phyloP scores from a whole-genome alignment of 2,888 invertebrate species.

The Cylloceria caligata region DNA sequence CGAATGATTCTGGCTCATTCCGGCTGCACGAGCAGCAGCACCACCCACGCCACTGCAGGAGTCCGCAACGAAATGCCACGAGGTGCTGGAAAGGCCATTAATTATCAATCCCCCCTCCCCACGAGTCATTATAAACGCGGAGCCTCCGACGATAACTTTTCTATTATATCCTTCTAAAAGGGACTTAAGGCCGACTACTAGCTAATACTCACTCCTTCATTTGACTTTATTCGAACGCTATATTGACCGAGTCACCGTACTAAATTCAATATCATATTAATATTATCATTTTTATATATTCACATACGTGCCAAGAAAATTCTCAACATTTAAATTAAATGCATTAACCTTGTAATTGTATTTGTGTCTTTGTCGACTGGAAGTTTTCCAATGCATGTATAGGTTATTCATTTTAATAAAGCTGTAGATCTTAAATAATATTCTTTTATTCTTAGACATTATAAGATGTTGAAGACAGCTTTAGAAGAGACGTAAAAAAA shows the following conservation, averaged over 20 bases:
- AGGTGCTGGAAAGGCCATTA: constrained; percentile 74
- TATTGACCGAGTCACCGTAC: constrained; percentile 42
- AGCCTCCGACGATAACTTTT: constrained; percentile 76
- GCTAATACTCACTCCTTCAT: constrained; percentile 18
- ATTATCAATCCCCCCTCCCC: constrained; percentile 75
- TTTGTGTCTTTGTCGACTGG: background rate
- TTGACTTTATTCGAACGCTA: constrained; percentile 31
- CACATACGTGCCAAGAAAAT: background rate
- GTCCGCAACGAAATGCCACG: constrained; percentile 67
- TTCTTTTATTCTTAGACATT: background rate
- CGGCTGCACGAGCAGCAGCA: constrained; percentile 51
- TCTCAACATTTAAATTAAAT: background rate
- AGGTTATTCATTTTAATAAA: background rate
- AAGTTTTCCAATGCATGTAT: background rate
- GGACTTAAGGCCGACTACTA: constrained; percentile 70
- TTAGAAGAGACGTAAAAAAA: too few relatives aligned
- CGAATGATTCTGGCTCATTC: constrained; percentile 63
- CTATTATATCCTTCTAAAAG: constrained; percentile 76
- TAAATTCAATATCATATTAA: constrained; percentile 47
- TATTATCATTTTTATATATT: constrained; percentile 21
- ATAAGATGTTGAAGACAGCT: too few relatives aligned
- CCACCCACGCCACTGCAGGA: constrained; percentile 68
- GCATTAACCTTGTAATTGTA: background rate
- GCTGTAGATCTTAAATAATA: background rate
- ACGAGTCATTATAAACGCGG: constrained; percentile 68